Percentiles rank a stretch among this genome's conserved stretches.
Evolutionary conservation across 2,888 invertebrate species (phyloP).

Genomic region (Cyrtodaria siliqua): DNA sequence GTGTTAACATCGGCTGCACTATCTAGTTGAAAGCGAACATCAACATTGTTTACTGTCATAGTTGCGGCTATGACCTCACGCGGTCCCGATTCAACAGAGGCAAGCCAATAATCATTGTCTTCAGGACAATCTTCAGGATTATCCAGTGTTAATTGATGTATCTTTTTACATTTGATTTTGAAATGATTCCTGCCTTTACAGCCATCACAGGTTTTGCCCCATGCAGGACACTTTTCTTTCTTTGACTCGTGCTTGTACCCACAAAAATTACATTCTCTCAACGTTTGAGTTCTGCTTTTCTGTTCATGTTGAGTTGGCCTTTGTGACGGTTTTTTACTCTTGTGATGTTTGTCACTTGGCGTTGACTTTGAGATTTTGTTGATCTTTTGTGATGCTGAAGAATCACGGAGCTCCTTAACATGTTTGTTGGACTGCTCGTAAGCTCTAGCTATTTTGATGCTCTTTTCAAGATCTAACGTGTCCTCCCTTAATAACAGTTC

Average conservation of each 20-base stretch:
- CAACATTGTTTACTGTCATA: slow-evolving; percentile 30
- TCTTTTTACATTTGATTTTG: slow-evolving; percentile 22
- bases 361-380: slow-evolving; percentile 2
- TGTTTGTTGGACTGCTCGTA: slow-evolving; percentile 57
- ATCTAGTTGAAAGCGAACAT: slow-evolving; percentile 35
- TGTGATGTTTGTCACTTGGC: background rate
- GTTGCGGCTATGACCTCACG: slow-evolving; percentile 10
- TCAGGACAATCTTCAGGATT: background rate
- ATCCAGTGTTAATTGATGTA: background rate
- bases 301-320: background rate
- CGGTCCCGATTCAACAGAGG: background rate
- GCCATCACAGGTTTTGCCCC: slow-evolving; percentile 52
- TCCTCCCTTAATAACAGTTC: slow-evolving; percentile 54
- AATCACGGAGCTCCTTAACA: slow-evolving; percentile 42
- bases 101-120: slow-evolving; percentile 21
- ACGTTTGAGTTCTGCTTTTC: background rate
- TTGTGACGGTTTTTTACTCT: background rate
- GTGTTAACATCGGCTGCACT: slow-evolving; percentile 36
- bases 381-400: slow-evolving; percentile 9
- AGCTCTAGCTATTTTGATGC: slow-evolving; percentile 43
- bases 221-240: slow-evolving; percentile 61
- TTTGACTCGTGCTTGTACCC: slow-evolving; percentile 47
- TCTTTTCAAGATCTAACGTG: slow-evolving; percentile 31
- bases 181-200: slow-evolving; percentile 61
- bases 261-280: slow-evolving; percentile 47